Evolutionary conservation across 2,797 vertebrate species (phyloP).

Genomic region (Anas bernieri): DNA sequence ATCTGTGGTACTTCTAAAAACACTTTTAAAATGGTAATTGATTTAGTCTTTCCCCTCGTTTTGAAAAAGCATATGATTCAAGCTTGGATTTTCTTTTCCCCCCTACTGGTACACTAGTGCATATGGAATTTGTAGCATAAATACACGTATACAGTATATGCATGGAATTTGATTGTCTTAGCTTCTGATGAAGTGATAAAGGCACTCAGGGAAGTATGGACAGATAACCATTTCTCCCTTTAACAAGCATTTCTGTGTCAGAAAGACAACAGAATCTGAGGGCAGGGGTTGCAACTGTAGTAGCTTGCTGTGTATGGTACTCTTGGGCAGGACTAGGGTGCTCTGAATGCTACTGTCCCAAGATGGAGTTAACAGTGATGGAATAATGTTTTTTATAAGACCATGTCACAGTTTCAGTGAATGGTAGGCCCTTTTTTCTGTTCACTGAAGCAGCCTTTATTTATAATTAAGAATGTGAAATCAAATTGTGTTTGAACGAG

Average conservation of each 20-base stretch:
- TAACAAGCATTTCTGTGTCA: neutral
- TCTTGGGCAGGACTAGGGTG: rapidly evolving
- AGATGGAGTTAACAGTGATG: neutral
- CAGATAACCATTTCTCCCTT: neutral
- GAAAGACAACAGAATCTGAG: neutral
- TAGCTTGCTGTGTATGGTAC: neutral
- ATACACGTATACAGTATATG: neutral
- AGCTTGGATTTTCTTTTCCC: neutral
- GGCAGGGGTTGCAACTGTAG: neutral
- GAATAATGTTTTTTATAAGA: neutral
- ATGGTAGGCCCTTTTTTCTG: neutral
- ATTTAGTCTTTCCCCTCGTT: neutral
- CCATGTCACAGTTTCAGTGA: neutral
- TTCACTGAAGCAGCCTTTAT: neutral
- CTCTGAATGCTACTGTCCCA: neutral
- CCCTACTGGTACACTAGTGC: neutral
- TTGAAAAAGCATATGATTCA: neutral
- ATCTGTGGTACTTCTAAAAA: neutral
- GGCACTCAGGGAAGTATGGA: neutral
- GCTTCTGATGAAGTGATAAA: neutral
- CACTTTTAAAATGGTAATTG: neutral
- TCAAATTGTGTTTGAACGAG: neutral
- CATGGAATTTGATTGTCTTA: neutral
- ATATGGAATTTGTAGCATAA: neutral
- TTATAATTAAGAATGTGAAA: neutral